Percentiles rank a stretch among this genome's conserved stretches.
Conservation (phyloP, 2,113 vertebrate genomes). For the Bostrychus sinensis region DNA sequence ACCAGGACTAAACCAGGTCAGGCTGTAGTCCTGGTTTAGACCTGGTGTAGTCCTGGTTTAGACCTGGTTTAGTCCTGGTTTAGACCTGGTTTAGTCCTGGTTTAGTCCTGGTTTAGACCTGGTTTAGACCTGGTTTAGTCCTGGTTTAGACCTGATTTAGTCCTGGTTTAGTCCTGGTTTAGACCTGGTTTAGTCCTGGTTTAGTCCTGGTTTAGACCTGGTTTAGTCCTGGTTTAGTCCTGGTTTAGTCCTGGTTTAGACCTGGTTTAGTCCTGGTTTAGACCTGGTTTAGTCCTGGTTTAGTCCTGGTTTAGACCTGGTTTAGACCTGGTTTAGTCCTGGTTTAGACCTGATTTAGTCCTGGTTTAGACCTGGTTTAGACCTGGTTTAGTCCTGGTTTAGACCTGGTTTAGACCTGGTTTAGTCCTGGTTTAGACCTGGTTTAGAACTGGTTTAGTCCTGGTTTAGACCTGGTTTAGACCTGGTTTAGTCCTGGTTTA, state of each 20-base stretch:
- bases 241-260: too few relatives aligned
- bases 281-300: background rate
- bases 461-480: background rate
- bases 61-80: too few relatives aligned
- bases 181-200: too few relatives aligned
- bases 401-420: background rate
- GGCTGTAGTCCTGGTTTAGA: background rate
- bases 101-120: too few relatives aligned
- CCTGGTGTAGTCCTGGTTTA: background rate
- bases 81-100: too few relatives aligned
- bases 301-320: background rate
- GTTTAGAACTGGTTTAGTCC: background rate
- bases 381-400: background rate
- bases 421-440: background rate
- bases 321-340: background rate
- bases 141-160: too few relatives aligned
- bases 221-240: background rate
- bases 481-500: too few relatives aligned
- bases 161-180: too few relatives aligned
- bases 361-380: background rate
- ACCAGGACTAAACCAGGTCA: background rate
- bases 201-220: background rate
- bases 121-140: too few relatives aligned
- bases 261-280: too few relatives aligned
- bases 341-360: background rate